Evolutionary conservation across 2,113 vertebrate species (phyloP).

Genomic region (Ictidomys tridecemlineatus): DNA sequence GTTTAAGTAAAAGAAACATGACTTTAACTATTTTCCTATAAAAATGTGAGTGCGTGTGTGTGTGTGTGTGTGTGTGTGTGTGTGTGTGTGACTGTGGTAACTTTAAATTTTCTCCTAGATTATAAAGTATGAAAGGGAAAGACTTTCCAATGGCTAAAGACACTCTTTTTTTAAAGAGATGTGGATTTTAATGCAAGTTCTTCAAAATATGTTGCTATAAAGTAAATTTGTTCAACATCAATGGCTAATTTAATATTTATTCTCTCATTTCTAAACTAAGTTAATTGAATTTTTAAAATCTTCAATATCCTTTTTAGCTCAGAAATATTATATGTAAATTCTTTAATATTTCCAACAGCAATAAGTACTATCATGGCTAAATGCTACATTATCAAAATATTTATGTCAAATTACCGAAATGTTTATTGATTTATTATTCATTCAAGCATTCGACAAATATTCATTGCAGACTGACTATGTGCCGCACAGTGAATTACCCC

Average conservation of each 20-base stretch:
- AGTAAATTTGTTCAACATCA: neutral
- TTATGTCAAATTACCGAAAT: neutral
- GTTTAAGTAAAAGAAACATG: neutral
- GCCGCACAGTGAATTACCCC: neutral
- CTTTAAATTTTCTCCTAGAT: conserved; percentile 12
- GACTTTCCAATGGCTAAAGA: neutral
- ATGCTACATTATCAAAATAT: neutral
- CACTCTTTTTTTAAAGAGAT: conserved; percentile 13
- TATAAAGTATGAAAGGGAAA: neutral
- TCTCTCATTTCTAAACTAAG: neutral
- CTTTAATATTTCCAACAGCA: neutral
- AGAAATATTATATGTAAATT: conserved; percentile 15
- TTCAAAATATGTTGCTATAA: neutral
- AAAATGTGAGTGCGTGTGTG: neutral
- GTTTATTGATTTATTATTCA: neutral
- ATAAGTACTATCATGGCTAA: neutral
- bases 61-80: neutral
- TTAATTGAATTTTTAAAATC: neutral
- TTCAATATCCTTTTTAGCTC: neutral
- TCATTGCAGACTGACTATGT: neutral
- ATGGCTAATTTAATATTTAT: neutral
- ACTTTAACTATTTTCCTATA: neutral
- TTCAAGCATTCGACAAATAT: neutral
- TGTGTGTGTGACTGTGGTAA: neutral
- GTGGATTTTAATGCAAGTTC: neutral